Percentiles rank a stretch among this genome's conserved stretches.
Evolutionary conservation across 2,888 invertebrate species (phyloP).

Genomic region (Subacronicta megacephala): DNA sequence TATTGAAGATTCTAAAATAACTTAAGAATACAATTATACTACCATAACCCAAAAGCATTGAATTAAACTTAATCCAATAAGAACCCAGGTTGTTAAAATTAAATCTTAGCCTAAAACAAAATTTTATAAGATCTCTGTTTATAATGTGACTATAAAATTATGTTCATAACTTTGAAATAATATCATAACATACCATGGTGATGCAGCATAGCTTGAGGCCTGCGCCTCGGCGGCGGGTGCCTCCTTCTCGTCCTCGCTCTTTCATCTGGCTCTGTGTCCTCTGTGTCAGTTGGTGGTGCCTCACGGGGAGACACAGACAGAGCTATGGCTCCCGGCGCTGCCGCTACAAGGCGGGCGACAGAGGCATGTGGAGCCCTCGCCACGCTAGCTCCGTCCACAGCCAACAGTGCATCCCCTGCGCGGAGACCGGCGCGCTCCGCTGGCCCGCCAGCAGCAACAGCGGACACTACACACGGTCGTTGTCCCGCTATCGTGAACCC

Average conservation of each 20-base stretch:
- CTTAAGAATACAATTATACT: no score
- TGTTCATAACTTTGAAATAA: neutral
- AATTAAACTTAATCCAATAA: neutral
- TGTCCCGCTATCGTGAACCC: slow-evolving; percentile 99
- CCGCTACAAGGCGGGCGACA: slow-evolving; percentile 97
- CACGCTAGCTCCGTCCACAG: slow-evolving; percentile 97
- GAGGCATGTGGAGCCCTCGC: slow-evolving; percentile 98
- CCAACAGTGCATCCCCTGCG: slow-evolving; percentile 97
- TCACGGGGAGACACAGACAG: slow-evolving; percentile 94
- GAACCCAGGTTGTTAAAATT: neutral
- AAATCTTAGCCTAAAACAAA: no score
- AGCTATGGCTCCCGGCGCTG: slow-evolving; percentile 94
- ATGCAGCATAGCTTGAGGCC: slow-evolving; percentile 78
- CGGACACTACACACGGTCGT: slow-evolving; percentile 98
- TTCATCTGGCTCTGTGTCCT: slow-evolving; percentile 86
- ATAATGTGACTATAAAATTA: no score
- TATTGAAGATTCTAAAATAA: no score
- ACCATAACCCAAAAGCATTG: no score
- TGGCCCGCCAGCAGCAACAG: slow-evolving; percentile 95
- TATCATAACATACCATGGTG: slow-evolving; percentile 72
- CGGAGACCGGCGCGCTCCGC: slow-evolving; percentile 97
- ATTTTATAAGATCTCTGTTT: no score
- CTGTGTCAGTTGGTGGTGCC: slow-evolving; percentile 83
- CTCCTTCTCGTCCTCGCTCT: slow-evolving; percentile 78
- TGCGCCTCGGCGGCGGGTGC: slow-evolving; percentile 81